Evolutionary conservation across 2,113 vertebrate genomes (phyloP), one percentile per base, ranked within the genome.

Genomic region (Thunnus maccoyii): DNA sequence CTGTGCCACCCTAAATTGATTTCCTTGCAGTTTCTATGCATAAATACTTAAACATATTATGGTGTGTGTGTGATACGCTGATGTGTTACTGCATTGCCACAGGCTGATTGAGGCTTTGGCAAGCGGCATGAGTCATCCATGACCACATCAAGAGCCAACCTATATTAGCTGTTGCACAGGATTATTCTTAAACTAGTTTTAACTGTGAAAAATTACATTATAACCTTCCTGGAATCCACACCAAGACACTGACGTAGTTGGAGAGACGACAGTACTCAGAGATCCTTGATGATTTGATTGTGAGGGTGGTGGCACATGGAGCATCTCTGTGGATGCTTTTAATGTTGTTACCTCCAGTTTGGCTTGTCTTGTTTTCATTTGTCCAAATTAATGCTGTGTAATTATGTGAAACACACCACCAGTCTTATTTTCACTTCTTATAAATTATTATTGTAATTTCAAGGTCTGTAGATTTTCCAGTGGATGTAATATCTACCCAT

Each of bases 91-190:
- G 73, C 64, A 60, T 62, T 25, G 32, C 44, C 80, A 80, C 72
- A 22, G 70, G 60, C 56, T 86, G 61, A 86, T 76, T 63, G 47
- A 75, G 65, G 84, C 69, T 72, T 80, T 85, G 65, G 68, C 52
- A 62, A 81, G 61, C 61, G 50, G 68, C 17, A 30, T 86, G 87
- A 90, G 71, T 92, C 89, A 92, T 86, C 79, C 80, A 72, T 84
- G 78, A 69, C 57, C 65, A 82, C 58, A 17, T 3, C 17, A 60
- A 66, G 44, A 7, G 27, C 46, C 66, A 30, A 1, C 27, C 75
- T 90, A 85, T 86, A 91, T 89, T 89, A 88, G 85, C 73, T 22
- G 27, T 18, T 63, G 63, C 61, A 56, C 52, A 25, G 66, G 32
- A 51, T 67, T 48, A 64, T 78, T 70, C 58, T 84, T 57, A 87